Evolutionary conservation across 2,797 vertebrate genomes (phyloP).

Genomic region (Chlorospingus flavigularis): DNA sequence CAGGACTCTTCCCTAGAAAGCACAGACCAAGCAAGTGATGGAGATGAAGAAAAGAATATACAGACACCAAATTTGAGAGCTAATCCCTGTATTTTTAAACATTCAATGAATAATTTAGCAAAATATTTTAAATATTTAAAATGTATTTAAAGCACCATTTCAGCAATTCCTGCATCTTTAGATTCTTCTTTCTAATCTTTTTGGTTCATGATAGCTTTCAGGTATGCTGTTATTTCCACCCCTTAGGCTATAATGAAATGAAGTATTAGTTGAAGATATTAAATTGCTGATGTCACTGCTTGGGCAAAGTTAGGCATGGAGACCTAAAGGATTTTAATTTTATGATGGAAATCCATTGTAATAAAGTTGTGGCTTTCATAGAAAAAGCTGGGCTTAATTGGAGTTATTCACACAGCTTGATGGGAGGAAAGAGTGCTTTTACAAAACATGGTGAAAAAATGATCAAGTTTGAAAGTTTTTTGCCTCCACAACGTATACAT

Average conservation of each 20-base stretch:
- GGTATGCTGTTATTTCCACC: neutral
- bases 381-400: neutral
- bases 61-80: neutral
- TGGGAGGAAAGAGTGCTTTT: neutral
- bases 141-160: neutral
- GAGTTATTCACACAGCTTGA: neutral
- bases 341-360: neutral
- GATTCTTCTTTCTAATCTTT: neutral
- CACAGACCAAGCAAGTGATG: neutral
- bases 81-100: neutral
- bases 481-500: fast-evolving
- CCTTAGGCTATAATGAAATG: neutral
- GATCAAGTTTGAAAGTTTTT: neutral
- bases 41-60: neutral
- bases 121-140: neutral
- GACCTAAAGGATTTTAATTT: neutral
- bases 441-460: neutral
- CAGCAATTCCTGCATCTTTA: neutral
- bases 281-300: neutral
- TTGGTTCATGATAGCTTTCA: neutral
- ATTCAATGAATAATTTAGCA: neutral
- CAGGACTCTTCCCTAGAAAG: conserved; percentile 32
- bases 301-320: neutral
- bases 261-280: neutral
- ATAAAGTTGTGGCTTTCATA: neutral